Conservation (phyloP, 2,797 vertebrate species). For the Cuniculus paca region DNA sequence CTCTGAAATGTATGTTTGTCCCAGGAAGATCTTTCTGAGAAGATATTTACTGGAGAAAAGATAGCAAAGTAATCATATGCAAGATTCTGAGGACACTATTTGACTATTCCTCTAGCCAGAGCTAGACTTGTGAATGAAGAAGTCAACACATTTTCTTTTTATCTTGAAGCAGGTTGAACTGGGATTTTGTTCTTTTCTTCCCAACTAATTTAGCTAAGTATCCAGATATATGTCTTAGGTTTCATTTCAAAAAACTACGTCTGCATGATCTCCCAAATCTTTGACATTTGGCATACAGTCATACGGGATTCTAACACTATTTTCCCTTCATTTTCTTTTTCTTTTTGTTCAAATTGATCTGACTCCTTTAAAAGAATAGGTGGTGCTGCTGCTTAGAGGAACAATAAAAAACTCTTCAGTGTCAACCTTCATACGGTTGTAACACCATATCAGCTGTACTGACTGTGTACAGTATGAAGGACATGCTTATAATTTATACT, state of each 20-base stretch:
- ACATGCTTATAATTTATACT: neutral
- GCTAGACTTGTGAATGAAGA: neutral
- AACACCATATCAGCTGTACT: neutral
- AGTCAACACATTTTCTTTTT: neutral
- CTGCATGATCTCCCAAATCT: neutral
- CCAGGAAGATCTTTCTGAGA: constrained; percentile 5
- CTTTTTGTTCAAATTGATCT: neutral
- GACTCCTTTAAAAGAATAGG: neutral
- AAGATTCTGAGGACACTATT: neutral
- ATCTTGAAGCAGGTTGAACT: neutral
- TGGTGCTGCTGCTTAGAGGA: neutral
- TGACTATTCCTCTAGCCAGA: neutral
- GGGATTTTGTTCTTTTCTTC: neutral
- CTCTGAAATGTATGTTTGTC: neutral
- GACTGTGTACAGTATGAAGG: neutral
- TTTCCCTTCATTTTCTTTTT: neutral
- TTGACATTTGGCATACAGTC: neutral
- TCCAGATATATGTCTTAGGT: neutral
- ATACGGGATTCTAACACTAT: neutral
- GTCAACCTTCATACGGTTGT: neutral
- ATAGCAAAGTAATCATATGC: neutral
- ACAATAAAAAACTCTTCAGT: neutral
- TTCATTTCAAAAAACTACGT: neutral
- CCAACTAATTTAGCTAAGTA: neutral
- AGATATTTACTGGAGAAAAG: neutral